Evolutionary conservation across 2,888 invertebrate species (phyloP).

Genomic region (Marasmarcha lunaedactyla): DNA sequence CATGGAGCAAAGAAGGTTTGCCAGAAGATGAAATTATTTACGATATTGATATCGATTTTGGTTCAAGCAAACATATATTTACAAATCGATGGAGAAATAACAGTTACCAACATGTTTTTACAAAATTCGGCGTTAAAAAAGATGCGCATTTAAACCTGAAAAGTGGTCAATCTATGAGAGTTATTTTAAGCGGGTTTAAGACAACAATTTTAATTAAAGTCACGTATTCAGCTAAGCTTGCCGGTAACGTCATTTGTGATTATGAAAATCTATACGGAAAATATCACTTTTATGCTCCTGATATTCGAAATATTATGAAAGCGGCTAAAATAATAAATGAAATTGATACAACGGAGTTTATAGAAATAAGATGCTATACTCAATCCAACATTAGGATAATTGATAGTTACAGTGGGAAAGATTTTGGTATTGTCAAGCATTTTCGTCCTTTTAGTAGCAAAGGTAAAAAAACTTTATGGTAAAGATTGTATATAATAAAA

Average conservation of each 20-base stretch:
- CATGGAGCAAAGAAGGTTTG: constrained; percentile 30
- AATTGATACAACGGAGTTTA: constrained; percentile 29
- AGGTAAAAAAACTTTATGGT: not conserved
- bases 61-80: constrained; percentile 20
- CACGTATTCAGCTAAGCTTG: constrained; percentile 26
- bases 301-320: constrained; percentile 34
- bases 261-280: constrained; percentile 36
- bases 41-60: constrained; percentile 26
- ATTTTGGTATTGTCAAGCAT: constrained; percentile 7
- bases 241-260: constrained; percentile 34
- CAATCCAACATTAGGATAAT: constrained; percentile 30
- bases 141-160: constrained; percentile 22
- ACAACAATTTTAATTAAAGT: constrained; percentile 32
- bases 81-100: constrained; percentile 33
- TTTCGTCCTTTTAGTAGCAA: not conserved
- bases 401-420: constrained; percentile 25
- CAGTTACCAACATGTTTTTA: constrained; percentile 15
- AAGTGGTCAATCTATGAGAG: constrained; percentile 26
- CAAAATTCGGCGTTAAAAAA: constrained; percentile 24
- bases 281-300: constrained; percentile 45
- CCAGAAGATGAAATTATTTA: constrained; percentile 28
- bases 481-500: no score
- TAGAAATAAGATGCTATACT: constrained; percentile 35
- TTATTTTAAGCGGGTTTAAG: constrained; percentile 28
- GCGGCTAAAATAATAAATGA: constrained; percentile 33